Evolutionary conservation across 64 coral and sea anemone genomes (phyloP).

Genomic region (Dendrophyllia cribrosa): DNA sequence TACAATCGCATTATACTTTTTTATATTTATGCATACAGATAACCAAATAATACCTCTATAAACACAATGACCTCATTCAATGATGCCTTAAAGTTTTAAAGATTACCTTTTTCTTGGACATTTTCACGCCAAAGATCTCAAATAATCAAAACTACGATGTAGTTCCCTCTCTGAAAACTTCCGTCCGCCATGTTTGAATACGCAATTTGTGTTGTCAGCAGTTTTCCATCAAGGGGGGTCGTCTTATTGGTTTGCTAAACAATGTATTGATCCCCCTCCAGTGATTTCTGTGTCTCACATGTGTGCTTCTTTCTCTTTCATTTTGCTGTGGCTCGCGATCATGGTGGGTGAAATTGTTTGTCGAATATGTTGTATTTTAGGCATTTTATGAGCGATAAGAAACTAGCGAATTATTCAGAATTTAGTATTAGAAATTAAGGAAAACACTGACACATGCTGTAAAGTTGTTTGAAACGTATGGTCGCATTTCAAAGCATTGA

Average conservation of each 20-base stretch:
- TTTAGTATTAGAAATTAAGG: neutral
- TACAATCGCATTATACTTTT: no score
- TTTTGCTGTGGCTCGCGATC: neutral
- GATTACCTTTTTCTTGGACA: slow-evolving; percentile 32
- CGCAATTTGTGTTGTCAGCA: slow-evolving; percentile 30
- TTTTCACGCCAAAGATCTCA: neutral
- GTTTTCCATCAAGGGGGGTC: neutral
- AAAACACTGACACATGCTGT: neutral
- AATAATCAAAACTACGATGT: neutral
- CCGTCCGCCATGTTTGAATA: slow-evolving; percentile 41
- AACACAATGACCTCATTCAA: no score
- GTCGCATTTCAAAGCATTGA: neutral
- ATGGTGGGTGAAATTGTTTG: neutral
- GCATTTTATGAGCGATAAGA: neutral
- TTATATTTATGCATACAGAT: no score
- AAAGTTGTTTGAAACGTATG: no score
- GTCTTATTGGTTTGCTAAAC: neutral
- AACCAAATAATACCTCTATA: no score
- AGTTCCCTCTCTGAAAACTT: neutral
- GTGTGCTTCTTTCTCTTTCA: slow-evolving; percentile 18
- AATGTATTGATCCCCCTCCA: slow-evolving; percentile 14
- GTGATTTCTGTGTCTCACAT: neutral
- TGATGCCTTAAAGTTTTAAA: neutral
- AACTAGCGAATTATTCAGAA: neutral
- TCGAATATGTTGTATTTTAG: neutral